Percentiles rank a stretch among this genome's conserved stretches.
Conservation (phyloP, 1,140 invertebrate species). For the Calosoma granatense region DNA sequence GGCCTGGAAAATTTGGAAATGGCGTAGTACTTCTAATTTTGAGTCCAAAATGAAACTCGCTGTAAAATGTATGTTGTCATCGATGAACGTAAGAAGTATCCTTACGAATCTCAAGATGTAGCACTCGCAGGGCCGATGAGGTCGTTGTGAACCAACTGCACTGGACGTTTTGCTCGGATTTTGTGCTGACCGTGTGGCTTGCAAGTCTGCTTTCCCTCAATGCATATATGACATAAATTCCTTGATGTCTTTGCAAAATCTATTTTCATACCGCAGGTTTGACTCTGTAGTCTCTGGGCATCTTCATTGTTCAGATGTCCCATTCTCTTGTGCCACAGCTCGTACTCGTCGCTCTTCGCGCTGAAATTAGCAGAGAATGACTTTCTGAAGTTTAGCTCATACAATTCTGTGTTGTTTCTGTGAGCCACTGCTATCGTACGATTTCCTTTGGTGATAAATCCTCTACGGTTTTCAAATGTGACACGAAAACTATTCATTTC, state of each 20-base stretch:
- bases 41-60: background rate
- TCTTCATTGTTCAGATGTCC: background rate
- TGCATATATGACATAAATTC: background rate
- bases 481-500: background rate
- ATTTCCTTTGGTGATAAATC: background rate
- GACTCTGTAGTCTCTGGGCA: background rate
- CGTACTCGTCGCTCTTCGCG: background rate
- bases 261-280: background rate
- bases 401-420: background rate
- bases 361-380: background rate
- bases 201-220: background rate
- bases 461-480: background rate
- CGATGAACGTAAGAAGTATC: slow-evolving; percentile 11
- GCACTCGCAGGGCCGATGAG: background rate
- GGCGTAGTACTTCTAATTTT: background rate
- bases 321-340: background rate
- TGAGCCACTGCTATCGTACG: background rate
- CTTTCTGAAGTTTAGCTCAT: background rate
- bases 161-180: background rate
- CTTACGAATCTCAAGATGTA: background rate
- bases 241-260: background rate
- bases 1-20: background rate
- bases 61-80: slow-evolving; percentile 6
- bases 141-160: background rate
- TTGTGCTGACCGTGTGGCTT: background rate